Conservation (phyloP, 2,888 invertebrate genomes). For the Rhagonycha lutea region DNA sequence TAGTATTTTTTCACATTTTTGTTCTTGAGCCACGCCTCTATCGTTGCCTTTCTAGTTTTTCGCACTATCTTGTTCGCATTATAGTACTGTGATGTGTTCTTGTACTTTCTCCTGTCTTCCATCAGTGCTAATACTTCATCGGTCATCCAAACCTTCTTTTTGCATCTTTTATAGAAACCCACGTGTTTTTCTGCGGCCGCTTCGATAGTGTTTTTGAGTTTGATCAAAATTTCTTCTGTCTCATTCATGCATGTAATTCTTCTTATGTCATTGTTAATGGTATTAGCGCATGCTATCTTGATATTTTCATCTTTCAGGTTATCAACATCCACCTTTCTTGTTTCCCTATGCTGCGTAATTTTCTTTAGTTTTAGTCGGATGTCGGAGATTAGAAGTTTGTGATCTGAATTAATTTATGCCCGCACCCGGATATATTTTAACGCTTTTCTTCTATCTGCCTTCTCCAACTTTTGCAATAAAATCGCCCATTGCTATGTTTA, state of each 20-base stretch:
- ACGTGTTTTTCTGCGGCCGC: not conserved
- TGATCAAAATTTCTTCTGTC: not conserved
- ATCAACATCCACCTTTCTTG: not conserved
- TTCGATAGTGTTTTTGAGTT: not conserved
- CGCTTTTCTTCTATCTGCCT: not conserved
- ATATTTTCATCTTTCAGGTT: not conserved
- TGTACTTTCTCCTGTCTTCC: not conserved
- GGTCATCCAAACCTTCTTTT: not conserved
- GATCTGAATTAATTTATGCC: not conserved
- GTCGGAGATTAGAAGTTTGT: not conserved
- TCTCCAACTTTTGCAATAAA: not conserved
- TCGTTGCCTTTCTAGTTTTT: not conserved
- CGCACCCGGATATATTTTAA: not conserved
- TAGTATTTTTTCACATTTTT: not conserved
- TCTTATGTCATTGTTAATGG: not conserved
- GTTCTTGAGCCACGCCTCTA: not conserved
- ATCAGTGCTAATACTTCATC: not conserved
- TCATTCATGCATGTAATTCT: not conserved
- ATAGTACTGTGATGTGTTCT: not conserved
- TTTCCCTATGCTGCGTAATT: not conserved
- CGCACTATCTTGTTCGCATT: not conserved
- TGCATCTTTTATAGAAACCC: not conserved
- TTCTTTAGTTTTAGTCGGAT: too few species aligned
- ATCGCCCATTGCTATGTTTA: too few species aligned
- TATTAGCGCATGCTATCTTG: not conserved